Base-by-base conservation (phyloP, 2,113 vertebrate species). In the Pomatostomus ruficeps region DNA sequence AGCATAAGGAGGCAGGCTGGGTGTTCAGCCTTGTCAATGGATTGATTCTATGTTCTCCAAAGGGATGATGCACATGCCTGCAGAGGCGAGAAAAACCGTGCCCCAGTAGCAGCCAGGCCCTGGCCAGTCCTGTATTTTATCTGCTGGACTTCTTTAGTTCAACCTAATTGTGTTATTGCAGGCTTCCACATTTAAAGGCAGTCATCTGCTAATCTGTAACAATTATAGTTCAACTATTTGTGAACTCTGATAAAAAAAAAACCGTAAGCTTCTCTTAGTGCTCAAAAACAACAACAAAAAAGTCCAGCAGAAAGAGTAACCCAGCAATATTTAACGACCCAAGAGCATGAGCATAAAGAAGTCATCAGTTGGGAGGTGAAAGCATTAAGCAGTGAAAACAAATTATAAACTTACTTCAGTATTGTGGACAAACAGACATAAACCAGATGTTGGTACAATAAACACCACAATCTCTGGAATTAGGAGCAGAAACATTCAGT, bases 401-500 rank as follows among this genome's bases (percentile, higher is more conserved):
- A 86, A 87, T 33, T 8, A 72, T 82, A 70, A 91, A 87, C 80
- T 77, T 84, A 36, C 26, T 72, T 87, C 73, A 68, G 55, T 52
- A 48, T 2, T 67, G 73, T 22, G 68, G 74, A 91, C 65, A 66
- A 57, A 58, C 17, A 75, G 94, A 96, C 40, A 89, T 85, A 95
- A 93, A 31, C 61, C 96, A 96, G 89, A 92, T 72, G 57, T 55
- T 91, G 29, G n/a, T 84, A 85, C 36, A 88, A 61, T 78, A 91
- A 95, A 91, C 84, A 91, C 40, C 42, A 54, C 33, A 75, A 61
- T 59, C 65, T 63, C 57, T 57, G 58, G 84, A 78, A 78, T 74
- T 86, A 81, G 42, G 52, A 78, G 66, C 57, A 91, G 77, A 87
- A 93, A 79, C 26, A 12, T 14, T 58, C 6, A 4, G 28, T 54